Evolutionary conservation across 1,140 invertebrate species (phyloP), one percentile per base, ranked within the genome.

Genomic region (Drosophila persimilis): DNA sequence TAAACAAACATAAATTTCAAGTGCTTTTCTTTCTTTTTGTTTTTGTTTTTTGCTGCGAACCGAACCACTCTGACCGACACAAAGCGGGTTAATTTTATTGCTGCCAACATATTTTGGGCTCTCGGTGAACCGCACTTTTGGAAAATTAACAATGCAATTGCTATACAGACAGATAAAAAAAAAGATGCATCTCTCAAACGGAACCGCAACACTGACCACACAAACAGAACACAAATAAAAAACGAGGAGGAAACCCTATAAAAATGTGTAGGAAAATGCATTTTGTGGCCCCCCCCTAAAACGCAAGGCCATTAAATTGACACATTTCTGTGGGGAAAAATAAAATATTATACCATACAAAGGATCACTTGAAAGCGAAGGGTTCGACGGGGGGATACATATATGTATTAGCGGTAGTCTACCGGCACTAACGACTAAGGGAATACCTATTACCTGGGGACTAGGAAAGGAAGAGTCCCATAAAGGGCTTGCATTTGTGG

Each of bases 141-240:
- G 47, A 43, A 63, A 70, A 58, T 70, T 73, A 69, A 73, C 70
- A 64, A 73, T 41, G 41, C 60, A 73, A 73, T 73, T 75, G 55
- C 53, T 74, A 61, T 55, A 22, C 41, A 45, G 41, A 46, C 45
- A 62, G 46, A n/a, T n/a, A 15, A 47, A 56, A 75, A 46, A 50
- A 39, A 13, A 51, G 43, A 41, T 9, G 44, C 29, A 61, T 13
- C 35, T 39, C 35, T 39, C 35, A 39, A 39, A 39, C 11, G 35
- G 1, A 65, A 63, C 58, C 57, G 24, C 77, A 76, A 46, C 58
- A 41, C 31, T 56, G 57, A 70, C 80, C 80, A 51, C 81, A 80
- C 77, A 85, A 55, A 35, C 41, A 45, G 47, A 48, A 48, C 56
- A 55, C 13, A 44, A 56, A 76, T 44, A 51, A 41, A 56, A 51